These are phyloP conservation scores for Porites lutea DNA, from an alignment of 64 coral and sea anemone genomes.

Conservation along the genomic window DNA sequence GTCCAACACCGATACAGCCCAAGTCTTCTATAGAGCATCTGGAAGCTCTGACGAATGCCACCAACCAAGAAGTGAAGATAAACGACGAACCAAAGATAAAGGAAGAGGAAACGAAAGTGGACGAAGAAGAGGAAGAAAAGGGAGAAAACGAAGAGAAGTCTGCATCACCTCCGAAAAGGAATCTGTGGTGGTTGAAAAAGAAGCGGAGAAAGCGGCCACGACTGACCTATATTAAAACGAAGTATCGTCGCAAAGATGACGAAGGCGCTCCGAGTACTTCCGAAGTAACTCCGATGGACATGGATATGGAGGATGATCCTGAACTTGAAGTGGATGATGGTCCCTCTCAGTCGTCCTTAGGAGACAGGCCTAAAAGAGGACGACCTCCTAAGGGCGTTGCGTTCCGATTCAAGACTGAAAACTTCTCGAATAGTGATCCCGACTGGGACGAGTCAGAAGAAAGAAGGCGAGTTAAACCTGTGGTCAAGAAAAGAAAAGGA, in stretches of 20 bases:
- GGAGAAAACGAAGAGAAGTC: slow-evolving; percentile 36
- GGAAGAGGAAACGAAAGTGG: slow-evolving; percentile 27
- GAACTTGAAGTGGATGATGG: slow-evolving; percentile 72
- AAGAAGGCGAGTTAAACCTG: slow-evolving; percentile 57
- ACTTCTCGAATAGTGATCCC: slow-evolving; percentile 66
- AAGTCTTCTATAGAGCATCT: slow-evolving; percentile 29
- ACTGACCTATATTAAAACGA: slow-evolving; percentile 84
- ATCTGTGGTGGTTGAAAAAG: slow-evolving; percentile 96
- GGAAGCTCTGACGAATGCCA: slow-evolving; percentile 19
- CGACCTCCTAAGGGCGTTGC: slow-evolving; percentile 70
- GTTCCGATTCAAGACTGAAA: slow-evolving; percentile 43
- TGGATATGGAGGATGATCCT: slow-evolving; percentile 32
- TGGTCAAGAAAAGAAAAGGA: slow-evolving; percentile 75
- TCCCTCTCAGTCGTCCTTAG: slow-evolving; percentile 41
- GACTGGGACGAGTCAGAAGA: slow-evolving; percentile 88
- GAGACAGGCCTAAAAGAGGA: slow-evolving; percentile 80
- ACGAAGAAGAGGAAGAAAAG: slow-evolving; percentile 3
- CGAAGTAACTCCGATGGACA: slow-evolving; percentile 8
- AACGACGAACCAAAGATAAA: slow-evolving; percentile 35
- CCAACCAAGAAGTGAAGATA: slow-evolving; percentile 22
- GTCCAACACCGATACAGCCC: slow-evolving; percentile 25
- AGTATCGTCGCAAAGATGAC: slow-evolving; percentile 82
- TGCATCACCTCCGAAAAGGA: slow-evolving; percentile 67
- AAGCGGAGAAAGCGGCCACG: slow-evolving; percentile 74
- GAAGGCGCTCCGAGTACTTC: slow-evolving; percentile 65